These are phyloP conservation scores for Scophthalmus maximus DNA, from an alignment of 2,113 vertebrate species.

Conservation along the genomic window DNA sequence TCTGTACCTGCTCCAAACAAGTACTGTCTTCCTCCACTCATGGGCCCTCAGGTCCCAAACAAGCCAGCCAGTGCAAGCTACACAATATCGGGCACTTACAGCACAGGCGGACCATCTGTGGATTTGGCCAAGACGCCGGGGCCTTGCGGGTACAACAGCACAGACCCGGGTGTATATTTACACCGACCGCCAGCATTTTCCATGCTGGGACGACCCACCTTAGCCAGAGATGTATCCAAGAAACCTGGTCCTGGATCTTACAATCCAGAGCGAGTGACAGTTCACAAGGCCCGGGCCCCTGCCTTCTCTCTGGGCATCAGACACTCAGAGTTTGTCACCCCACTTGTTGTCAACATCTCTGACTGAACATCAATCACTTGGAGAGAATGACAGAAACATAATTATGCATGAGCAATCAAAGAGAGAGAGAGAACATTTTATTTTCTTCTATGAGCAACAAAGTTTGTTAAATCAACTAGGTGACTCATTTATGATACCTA, in stretches of 20 bases:
- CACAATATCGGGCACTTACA: slow-evolving; percentile 76
- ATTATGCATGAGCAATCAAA: neutral
- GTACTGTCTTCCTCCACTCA: slow-evolving; percentile 86
- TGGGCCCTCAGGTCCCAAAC: slow-evolving; percentile 82
- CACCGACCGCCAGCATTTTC: slow-evolving; percentile 84
- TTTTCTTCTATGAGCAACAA: slow-evolving; percentile 54
- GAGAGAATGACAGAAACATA: neutral
- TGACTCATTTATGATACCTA: slow-evolving; percentile 40
- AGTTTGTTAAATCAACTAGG: slow-evolving; percentile 30
- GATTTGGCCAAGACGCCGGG: slow-evolving; percentile 84
- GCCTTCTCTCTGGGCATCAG: slow-evolving; percentile 86
- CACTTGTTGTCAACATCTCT: slow-evolving; percentile 68
- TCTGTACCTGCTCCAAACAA: slow-evolving; percentile 85
- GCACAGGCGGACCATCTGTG: slow-evolving; percentile 72
- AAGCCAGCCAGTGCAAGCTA: slow-evolving; percentile 86
- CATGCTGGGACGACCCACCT: slow-evolving; percentile 82
- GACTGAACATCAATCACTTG: slow-evolving; percentile 58
- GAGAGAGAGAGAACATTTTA: slow-evolving; percentile 53
- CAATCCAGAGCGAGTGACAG: slow-evolving; percentile 83
- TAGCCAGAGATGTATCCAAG: slow-evolving; percentile 51
- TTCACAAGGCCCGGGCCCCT: slow-evolving; percentile 80
- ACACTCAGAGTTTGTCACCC: slow-evolving; percentile 83
- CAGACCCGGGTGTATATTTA: slow-evolving; percentile 83
- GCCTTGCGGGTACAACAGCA: slow-evolving; percentile 85
- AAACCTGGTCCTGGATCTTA: slow-evolving; percentile 87